Evolutionary conservation across 2,113 vertebrate genomes (phyloP), one percentile per base, ranked within the genome.

Genomic region (Caretta caretta): DNA sequence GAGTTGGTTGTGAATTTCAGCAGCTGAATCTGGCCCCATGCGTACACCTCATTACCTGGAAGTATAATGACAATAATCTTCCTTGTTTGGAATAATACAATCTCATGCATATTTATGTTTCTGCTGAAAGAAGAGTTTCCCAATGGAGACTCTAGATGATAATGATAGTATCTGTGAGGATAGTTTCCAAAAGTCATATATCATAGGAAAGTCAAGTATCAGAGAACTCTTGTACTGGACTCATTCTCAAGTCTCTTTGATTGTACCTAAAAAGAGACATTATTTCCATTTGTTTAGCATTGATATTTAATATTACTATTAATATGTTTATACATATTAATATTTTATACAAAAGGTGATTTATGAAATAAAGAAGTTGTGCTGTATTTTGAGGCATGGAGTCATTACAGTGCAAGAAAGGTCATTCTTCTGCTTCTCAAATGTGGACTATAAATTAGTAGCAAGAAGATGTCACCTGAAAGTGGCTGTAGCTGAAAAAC

Each of bases 101-200:
- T 86, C 83, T 96, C 62, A 46, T 96, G 94, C 81, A 51, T 94
- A 90, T 94, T 95, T 97, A 88, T 94, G 62, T 92, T 94, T 90
- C 87, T 91, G 53, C 89, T 95, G 92, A 89, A 94, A 94, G 16
- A 20, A 56, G 82, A 90, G 79, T 72, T 87, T 94, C 80, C 94
- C 92, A 80, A 89, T 91, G 87, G 93, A 96, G 29, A 96, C 94
- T 84, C 83, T 90, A 35, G 86, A 83, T 80, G 56, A 90, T 50
- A 86, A 89, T 93, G 93, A 95, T 56, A 89, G 84, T 94, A 93
- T 94, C 87, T 95, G 50, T 42, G 51, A 62, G 88, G 78, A 88
- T 69, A 80, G 90, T 81, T 94, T 97, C 81, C 46, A 90, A 96
- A 95, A 94, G 62, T 35, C 83, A 75, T 42, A 31, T 20, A 25